Conservation (phyloP, 1,140 invertebrate genomes). For the Geopemphigus sp. region DNA sequence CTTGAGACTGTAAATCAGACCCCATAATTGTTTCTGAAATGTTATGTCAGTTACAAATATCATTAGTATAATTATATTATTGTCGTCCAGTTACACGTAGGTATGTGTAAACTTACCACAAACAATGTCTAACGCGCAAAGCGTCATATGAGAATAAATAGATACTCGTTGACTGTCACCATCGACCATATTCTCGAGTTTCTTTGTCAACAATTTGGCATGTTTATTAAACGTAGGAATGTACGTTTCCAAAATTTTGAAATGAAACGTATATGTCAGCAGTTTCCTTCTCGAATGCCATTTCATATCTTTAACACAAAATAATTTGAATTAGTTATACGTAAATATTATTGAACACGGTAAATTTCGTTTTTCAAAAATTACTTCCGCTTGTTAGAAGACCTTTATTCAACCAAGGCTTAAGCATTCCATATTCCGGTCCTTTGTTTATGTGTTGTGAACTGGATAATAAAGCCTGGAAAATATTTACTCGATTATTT, state of each 20-base stretch:
- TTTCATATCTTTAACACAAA: slow-evolving; percentile 56
- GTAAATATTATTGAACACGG: neutral
- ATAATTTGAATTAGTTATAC: neutral
- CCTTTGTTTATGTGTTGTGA: slow-evolving; percentile 50
- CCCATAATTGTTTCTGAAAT: slow-evolving; percentile 54
- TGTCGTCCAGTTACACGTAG: too few relatives aligned
- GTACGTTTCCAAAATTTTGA: slow-evolving; percentile 67
- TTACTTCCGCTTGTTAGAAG: slow-evolving; percentile 51
- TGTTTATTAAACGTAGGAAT: slow-evolving; percentile 64
- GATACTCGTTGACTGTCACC: slow-evolving; percentile 58
- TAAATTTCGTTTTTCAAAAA: neutral
- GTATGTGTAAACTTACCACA: slow-evolving; percentile 64
- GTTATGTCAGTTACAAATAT: too few relatives aligned
- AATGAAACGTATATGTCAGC: slow-evolving; percentile 69
- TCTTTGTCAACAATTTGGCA: slow-evolving; percentile 62
- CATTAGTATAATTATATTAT: too few relatives aligned
- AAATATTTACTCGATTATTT: neutral
- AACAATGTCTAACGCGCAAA: slow-evolving; percentile 81
- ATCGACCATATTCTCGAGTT: slow-evolving; percentile 56
- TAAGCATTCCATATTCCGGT: slow-evolving; percentile 49
- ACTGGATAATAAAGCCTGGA: slow-evolving; percentile 26
- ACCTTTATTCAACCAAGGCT: slow-evolving; percentile 50
- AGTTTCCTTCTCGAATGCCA: slow-evolving; percentile 64
- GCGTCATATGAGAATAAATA: slow-evolving; percentile 72
- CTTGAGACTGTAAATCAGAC: slow-evolving; percentile 52